These are phyloP conservation scores for Stichopus horrens DNA, from an alignment of 53 echinoderm and acorn worm species.

Conservation along the genomic window DNA sequence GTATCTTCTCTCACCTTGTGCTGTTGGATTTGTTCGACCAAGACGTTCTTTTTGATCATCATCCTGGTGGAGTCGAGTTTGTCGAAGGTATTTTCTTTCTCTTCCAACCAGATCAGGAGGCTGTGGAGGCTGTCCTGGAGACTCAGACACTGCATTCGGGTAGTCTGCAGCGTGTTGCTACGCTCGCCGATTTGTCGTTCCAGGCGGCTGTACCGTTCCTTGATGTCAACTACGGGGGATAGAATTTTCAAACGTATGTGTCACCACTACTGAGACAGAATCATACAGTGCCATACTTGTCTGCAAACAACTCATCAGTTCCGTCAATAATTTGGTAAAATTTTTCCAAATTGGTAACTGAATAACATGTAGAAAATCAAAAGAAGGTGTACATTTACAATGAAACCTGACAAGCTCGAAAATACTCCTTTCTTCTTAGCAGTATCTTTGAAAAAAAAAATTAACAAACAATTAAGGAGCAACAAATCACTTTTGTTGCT, in stretches of 20 bases:
- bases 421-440: too few relatives aligned
- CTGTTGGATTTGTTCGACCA: conserved; percentile 93
- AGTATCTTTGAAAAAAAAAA: too few relatives aligned
- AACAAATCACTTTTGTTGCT: too few relatives aligned
- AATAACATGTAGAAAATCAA: too few relatives aligned
- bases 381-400: too few relatives aligned
- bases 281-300: too few relatives aligned
- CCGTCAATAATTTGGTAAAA: too few relatives aligned
- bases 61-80: conserved; percentile 78
- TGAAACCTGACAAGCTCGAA: too few relatives aligned
- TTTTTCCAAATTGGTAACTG: too few relatives aligned
- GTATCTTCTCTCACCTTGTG: conserved; percentile 73
- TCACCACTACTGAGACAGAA: too few relatives aligned
- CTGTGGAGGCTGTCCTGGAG: conserved; percentile 90
- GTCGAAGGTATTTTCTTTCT: conserved; percentile 89
- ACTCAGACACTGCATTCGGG: conserved; percentile 94
- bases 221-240: conserved; percentile 65
- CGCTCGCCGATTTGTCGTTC: conserved; percentile 85
- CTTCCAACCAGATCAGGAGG: conserved; percentile 97
- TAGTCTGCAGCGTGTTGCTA: conserved; percentile 89
- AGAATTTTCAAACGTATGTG: neutral
- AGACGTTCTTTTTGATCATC: conserved; percentile 86
- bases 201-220: conserved; percentile 86
- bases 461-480: too few relatives aligned
- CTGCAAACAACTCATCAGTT: too few relatives aligned